Evolutionary conservation across 2,113 vertebrate genomes (phyloP), one percentile per base, ranked within the genome.

Genomic region (Eulemur rufifrons): DNA sequence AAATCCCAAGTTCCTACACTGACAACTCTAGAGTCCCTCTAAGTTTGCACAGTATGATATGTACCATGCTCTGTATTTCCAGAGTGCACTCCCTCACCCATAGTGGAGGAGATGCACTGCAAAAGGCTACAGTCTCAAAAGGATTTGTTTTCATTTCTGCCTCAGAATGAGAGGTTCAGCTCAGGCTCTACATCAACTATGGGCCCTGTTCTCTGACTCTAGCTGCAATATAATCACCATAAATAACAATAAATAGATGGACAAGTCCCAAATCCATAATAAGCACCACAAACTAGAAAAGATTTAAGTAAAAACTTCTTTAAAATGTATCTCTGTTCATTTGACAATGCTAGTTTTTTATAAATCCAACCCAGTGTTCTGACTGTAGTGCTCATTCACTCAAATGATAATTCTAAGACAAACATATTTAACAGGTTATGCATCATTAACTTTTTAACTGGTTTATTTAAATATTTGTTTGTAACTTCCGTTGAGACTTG

Each of bases 401-500:
- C 52, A 94, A 81, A 90, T 10, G 86, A 71, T 64, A 91, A 89
- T 92, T 86, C 54, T 90, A 85, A 95, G 25, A 94, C 42, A 73
- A 97, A 96, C 69, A 94, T 52, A 89, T 81, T 96, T 71, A 93
- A 64, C 86, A 96, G 3, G 52, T 69, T 83, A 86, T 37, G n/a
- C 17, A 83, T 77, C 91, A 96, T 92, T 83, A 96, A 91, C 34
- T 84, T 84, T 69, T 95, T 94, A 78, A 77, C 37, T 74, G 14
- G 52, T 68, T 81, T 89, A 29, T 45, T 96, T 87, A 96, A 95
- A 94, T 69, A 86, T 73, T 74, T 89, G 52, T 86, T 86, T 89
- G 66, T 18, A 95, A 80, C 69, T 74, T 77, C 88, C 61, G 88
- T 87, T 85, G 32, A 94, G 82, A 85, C n/a, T 56, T 82, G 50